Evolutionary conservation across 2,888 invertebrate genomes (phyloP).

Genomic region (Parasteatoda lunata): DNA sequence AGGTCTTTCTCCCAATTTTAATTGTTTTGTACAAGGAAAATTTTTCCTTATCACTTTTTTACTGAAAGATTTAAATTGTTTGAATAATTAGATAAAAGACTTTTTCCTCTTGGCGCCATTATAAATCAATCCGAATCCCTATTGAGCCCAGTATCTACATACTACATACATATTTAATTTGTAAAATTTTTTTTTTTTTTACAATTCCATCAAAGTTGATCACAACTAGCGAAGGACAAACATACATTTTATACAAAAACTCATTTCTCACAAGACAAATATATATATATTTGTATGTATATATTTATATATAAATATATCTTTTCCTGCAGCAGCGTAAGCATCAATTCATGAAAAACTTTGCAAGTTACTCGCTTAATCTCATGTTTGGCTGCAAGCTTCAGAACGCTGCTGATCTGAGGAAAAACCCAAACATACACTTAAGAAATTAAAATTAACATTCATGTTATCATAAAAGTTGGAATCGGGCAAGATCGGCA

Average conservation of each 20-base stretch:
- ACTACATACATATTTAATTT: no score
- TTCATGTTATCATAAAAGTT: background rate
- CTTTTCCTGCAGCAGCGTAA: slow-evolving; percentile 45
- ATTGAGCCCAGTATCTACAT: no score
- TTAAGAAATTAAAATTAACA: background rate
- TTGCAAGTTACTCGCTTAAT: background rate
- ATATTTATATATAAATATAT: slow-evolving; percentile 65
- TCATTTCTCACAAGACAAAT: slow-evolving; percentile 60
- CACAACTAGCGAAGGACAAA: slow-evolving; percentile 56
- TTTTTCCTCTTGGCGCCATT: no score
- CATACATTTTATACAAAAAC: slow-evolving; percentile 59
- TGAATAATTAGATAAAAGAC: no score
- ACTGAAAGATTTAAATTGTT: no score
- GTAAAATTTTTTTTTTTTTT: no score
- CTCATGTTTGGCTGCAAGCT: background rate
- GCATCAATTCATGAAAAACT: background rate
- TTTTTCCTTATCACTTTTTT: no score
- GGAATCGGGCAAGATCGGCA: background rate
- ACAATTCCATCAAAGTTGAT: slow-evolving; percentile 16
- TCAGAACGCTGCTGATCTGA: slow-evolving; percentile 5
- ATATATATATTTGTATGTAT: slow-evolving; percentile 57
- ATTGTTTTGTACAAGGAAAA: no score
- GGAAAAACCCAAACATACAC: slow-evolving; percentile 14
- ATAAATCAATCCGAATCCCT: no score
- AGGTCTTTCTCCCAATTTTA: no score